phyloP scores from a whole-genome alignment of 2,797 vertebrate species.

The Tadarida brasiliensis region DNA sequence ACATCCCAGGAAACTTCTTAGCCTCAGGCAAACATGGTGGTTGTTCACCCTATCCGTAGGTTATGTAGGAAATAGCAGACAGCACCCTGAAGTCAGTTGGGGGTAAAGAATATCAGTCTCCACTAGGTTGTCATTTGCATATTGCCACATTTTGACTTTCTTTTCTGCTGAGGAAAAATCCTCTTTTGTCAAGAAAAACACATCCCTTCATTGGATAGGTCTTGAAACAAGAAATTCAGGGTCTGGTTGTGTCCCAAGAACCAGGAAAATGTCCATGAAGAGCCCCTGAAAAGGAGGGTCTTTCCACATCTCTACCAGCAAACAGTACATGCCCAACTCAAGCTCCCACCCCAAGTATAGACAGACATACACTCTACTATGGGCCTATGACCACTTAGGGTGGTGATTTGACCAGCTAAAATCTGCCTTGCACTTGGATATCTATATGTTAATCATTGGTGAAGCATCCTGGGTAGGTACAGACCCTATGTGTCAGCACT shows the following conservation, averaged over 20 bases:
- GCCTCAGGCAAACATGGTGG: not conserved
- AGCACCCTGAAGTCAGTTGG: constrained; percentile 78
- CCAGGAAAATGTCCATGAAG: not conserved
- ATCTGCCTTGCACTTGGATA: not conserved
- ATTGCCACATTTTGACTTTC: constrained; percentile 71
- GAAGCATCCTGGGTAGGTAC: not conserved
- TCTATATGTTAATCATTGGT: not conserved
- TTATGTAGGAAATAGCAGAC: constrained; percentile 74
- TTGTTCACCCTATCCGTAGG: not conserved
- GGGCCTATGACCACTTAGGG: constrained; percentile 51
- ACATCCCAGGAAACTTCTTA: not conserved
- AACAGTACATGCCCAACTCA: constrained; percentile 42
- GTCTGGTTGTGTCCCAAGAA: not conserved
- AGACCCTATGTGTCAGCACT: not conserved
- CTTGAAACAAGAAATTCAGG: constrained; percentile 69
- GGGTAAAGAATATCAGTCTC: constrained; percentile 70
- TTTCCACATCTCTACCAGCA: constrained; percentile 72
- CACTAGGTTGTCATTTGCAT: constrained; percentile 77
- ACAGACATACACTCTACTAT: constrained; percentile 63
- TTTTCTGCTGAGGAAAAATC: constrained; percentile 33
- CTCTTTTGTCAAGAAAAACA: constrained; percentile 57
- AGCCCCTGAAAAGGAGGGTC: not conserved
- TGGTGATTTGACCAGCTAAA: not conserved
- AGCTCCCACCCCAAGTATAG: constrained; percentile 53
- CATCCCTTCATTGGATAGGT: constrained; percentile 55